Percentiles rank a stretch among this genome's conserved stretches.
phyloP scores from a whole-genome alignment of 2,113 vertebrate species.

The Hemiscyllium ocellatum region DNA sequence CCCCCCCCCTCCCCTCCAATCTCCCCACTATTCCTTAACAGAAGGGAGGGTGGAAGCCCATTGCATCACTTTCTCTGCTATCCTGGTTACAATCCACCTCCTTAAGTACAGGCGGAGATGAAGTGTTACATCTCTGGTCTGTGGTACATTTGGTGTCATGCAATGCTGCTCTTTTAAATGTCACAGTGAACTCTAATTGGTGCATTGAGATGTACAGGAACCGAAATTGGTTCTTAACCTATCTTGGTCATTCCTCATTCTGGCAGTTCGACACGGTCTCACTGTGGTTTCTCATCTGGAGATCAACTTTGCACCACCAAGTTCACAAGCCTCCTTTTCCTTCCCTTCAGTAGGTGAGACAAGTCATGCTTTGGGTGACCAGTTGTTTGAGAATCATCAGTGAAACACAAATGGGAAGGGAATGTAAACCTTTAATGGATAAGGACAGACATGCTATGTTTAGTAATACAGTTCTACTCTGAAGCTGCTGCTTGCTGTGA shows the following conservation, averaged over 20 bases:
- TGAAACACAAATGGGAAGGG: background rate
- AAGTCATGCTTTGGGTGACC: background rate
- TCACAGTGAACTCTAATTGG: background rate
- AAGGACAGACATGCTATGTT: background rate
- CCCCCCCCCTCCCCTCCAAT: background rate
- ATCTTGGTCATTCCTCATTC: background rate
- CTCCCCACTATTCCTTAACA: background rate
- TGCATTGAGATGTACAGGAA: background rate
- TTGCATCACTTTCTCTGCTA: background rate
- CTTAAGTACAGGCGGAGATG: background rate
- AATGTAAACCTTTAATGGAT: background rate
- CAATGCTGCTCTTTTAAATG: background rate
- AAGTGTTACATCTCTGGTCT: background rate
- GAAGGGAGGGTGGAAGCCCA: background rate
- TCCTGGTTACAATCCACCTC: background rate
- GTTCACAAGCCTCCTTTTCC: background rate
- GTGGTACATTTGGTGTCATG: background rate
- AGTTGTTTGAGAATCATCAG: background rate
- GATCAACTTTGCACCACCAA: background rate
- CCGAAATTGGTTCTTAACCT: background rate
- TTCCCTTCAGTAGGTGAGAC: background rate
- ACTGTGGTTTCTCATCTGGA: background rate
- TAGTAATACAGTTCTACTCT: constrained; percentile 40
- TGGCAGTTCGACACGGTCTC: background rate
- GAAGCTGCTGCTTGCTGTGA: constrained; percentile 14